Percentiles rank a stretch among this genome's conserved stretches.
Conservation (phyloP, 2,113 vertebrate species). For the Asarcornis scutulata region DNA sequence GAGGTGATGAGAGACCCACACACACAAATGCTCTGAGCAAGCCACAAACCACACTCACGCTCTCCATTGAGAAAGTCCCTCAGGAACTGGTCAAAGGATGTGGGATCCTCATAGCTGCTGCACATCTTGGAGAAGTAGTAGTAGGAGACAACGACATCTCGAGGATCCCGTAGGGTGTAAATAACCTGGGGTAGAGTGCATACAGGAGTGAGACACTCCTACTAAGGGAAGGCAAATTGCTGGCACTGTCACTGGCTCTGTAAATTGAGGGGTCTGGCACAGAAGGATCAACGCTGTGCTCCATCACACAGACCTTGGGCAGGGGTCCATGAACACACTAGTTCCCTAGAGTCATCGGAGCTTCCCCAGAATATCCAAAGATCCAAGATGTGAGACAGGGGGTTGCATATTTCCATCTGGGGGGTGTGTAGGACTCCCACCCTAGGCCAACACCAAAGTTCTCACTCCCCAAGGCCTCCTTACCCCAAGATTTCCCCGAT, state of each 20-base stretch:
- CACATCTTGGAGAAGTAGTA: constrained; percentile 73
- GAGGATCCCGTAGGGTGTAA: constrained; percentile 63
- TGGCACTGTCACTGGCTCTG: background rate
- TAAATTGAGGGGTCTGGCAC: background rate
- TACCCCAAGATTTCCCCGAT: background rate
- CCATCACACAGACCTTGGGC: background rate
- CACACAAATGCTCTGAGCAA: background rate
- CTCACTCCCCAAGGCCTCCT: background rate
- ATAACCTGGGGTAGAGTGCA: constrained; percentile 17
- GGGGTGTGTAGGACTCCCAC: background rate
- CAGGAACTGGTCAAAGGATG: constrained; percentile 49
- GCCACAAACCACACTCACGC: background rate
- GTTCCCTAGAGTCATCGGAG: background rate
- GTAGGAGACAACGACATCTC: constrained; percentile 55
- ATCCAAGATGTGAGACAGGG: background rate
- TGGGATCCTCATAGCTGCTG: constrained; percentile 46
- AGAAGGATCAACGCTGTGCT: background rate
- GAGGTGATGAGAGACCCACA: background rate
- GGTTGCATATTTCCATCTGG: background rate
- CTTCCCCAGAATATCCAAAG: background rate
- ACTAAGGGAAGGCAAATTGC: background rate
- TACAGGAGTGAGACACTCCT: background rate
- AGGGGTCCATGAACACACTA: background rate
- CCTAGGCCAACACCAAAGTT: background rate
- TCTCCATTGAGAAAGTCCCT: constrained; percentile 67